These are phyloP conservation scores for Hyperoplus immaculatus DNA, from an alignment of 2,797 vertebrate species.

Conservation along the genomic window DNA sequence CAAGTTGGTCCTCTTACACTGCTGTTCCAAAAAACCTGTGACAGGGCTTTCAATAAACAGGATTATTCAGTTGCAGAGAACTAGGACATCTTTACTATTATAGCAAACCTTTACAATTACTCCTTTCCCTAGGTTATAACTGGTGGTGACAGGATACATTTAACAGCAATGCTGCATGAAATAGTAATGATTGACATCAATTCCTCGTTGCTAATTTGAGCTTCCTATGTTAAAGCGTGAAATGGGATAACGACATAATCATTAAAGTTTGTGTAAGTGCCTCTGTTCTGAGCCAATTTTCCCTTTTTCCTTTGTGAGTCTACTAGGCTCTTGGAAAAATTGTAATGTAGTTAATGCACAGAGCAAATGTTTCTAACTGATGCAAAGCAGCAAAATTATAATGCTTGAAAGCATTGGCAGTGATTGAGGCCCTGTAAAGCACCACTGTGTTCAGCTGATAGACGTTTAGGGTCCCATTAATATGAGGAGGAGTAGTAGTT, in stretches of 20 bases:
- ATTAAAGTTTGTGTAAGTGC: conserved; percentile 71
- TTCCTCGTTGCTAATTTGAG: conserved; percentile 55
- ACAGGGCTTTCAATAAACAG: conserved; percentile 54
- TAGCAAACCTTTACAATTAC: conserved; percentile 31
- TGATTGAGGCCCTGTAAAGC: conserved; percentile 78
- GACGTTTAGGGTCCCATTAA: conserved; percentile 79
- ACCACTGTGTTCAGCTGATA: conserved; percentile 75
- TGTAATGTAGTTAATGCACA: conserved; percentile 75
- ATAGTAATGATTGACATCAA: conserved; percentile 59
- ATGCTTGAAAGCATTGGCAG: conserved; percentile 78
- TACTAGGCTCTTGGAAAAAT: conserved; percentile 56
- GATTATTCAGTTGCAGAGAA: conserved; percentile 50
- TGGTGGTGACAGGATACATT: conserved; percentile 33
- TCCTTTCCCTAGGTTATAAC: conserved; percentile 39
- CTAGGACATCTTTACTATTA: conserved; percentile 22
- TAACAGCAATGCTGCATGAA: conserved; percentile 10
- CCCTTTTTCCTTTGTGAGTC: conserved; percentile 38
- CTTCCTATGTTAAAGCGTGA: conserved; percentile 49
- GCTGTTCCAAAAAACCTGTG: conserved; percentile 33
- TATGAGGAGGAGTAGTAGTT: conserved; percentile 78
- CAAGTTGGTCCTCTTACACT: conserved; percentile 20
- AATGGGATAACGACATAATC: conserved; percentile 69
- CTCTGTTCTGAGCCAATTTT: conserved; percentile 55
- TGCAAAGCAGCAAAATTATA: conserved; percentile 77
- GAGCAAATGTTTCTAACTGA: conserved; percentile 72